Percentiles rank a stretch among this genome's conserved stretches.
phyloP scores from a whole-genome alignment of 2,797 vertebrate genomes.

The Microctenopoma lineatum region DNA sequence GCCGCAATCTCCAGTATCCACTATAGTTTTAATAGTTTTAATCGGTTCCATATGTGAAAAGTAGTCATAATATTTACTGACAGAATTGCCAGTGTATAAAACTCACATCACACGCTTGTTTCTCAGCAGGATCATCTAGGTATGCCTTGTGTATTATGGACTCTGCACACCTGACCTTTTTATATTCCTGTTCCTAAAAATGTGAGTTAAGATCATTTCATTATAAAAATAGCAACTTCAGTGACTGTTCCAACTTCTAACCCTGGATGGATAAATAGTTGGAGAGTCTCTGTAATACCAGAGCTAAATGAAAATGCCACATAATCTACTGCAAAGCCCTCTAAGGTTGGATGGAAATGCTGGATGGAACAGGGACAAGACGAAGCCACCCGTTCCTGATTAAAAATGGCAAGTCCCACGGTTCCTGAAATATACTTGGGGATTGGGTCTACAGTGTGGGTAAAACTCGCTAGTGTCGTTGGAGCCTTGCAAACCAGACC shows the following conservation, averaged over 20 bases:
- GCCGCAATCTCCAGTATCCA: slow-evolving; percentile 3
- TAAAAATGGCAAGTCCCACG: slow-evolving; percentile 74
- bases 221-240: slow-evolving; percentile 53
- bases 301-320: slow-evolving; percentile 72
- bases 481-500: slow-evolving; percentile 17
- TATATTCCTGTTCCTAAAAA: slow-evolving; percentile 27
- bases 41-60: slow-evolving; percentile 45
- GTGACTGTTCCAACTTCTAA: slow-evolving; percentile 52
- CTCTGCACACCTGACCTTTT: slow-evolving; percentile 38
- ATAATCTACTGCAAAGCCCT: slow-evolving; percentile 70
- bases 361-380: slow-evolving; percentile 64
- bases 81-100: slow-evolving; percentile 32
- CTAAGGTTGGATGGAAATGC: slow-evolving; percentile 62
- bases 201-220: slow-evolving; percentile 41
- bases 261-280: slow-evolving; percentile 54
- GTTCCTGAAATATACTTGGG: slow-evolving; percentile 52
- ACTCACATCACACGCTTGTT: slow-evolving; percentile 32
- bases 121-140: slow-evolving; percentile 43
- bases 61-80: slow-evolving; percentile 27
- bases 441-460: slow-evolving; percentile 38
- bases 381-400: slow-evolving; percentile 68
- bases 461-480: slow-evolving; percentile 23
- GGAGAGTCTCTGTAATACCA: slow-evolving; percentile 64
- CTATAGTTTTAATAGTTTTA: slow-evolving; percentile 27
- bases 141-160: slow-evolving; percentile 36